Evolutionary conservation across 2,113 vertebrate species (phyloP).

Genomic region (Mirounga angustirostris): DNA sequence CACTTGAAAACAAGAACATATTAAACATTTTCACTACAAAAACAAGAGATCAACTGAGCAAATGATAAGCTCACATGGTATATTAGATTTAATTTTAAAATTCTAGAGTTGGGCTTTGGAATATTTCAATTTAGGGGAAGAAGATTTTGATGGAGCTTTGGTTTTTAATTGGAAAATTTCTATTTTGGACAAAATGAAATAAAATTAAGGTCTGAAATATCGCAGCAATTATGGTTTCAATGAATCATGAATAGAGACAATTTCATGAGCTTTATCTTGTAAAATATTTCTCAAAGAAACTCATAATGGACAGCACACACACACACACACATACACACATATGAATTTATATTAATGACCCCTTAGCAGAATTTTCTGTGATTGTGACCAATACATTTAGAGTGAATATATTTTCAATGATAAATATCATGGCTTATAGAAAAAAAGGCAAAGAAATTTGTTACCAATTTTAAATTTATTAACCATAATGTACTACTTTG

Average conservation of each 20-base stretch:
- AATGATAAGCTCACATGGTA: neutral
- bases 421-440: neutral
- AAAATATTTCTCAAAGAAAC: neutral
- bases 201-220: neutral
- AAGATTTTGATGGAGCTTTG: neutral
- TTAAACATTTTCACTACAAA: neutral
- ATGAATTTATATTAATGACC: neutral
- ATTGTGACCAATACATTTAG: neutral
- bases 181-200: neutral
- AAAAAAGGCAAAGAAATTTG: neutral
- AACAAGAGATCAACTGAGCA: neutral
- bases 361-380: conserved; percentile 13
- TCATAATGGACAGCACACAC: neutral
- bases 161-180: conserved; percentile 19
- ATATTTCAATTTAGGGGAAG: neutral
- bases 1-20: neutral
- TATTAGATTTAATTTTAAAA: neutral
- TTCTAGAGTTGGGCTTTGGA: neutral
- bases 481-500: neutral
- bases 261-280: neutral
- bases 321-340: neutral
- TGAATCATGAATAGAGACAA: neutral
- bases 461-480: neutral
- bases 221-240: neutral
- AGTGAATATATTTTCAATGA: neutral